phyloP scores from a whole-genome alignment of 2,888 invertebrate species.

The Actias luna region DNA sequence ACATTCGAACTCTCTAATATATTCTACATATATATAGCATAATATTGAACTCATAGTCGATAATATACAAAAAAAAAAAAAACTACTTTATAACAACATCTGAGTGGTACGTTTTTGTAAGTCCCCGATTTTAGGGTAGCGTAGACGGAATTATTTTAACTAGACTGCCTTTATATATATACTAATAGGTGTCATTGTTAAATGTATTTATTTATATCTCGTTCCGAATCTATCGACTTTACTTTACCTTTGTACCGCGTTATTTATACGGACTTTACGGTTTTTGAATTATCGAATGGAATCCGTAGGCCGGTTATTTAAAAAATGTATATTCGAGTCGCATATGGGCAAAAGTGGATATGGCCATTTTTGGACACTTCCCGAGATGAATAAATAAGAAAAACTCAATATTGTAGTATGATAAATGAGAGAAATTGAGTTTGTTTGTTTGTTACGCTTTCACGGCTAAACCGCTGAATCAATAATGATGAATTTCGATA shows the following conservation, averaged over 20 bases:
- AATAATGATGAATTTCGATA: no score
- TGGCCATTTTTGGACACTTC: no score
- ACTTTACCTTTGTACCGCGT: neutral
- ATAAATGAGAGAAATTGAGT: no score
- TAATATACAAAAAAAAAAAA: slow-evolving; percentile 78
- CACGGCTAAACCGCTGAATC: no score
- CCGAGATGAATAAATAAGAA: no score
- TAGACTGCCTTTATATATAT: slow-evolving; percentile 28
- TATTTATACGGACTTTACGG: neutral
- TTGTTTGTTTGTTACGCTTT: no score
- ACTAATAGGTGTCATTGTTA: slow-evolving; percentile 25
- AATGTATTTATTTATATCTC: slow-evolving; percentile 13
- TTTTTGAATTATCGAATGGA: neutral
- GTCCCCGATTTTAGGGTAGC: slow-evolving; percentile 44
- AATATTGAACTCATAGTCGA: slow-evolving; percentile 48
- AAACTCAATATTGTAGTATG: no score
- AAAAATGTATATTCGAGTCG: no score
- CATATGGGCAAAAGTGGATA: no score
- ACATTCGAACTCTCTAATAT: neutral
- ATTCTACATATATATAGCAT: slow-evolving; percentile 42
- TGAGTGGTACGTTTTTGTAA: slow-evolving; percentile 71
- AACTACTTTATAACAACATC: slow-evolving; percentile 72
- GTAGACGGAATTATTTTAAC: slow-evolving; percentile 27
- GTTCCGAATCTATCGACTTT: slow-evolving; percentile 4
- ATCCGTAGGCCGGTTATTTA: no score